Base-by-base conservation (phyloP, 2,797 vertebrate species). In the Hippoglossus hippoglossus region DNA sequence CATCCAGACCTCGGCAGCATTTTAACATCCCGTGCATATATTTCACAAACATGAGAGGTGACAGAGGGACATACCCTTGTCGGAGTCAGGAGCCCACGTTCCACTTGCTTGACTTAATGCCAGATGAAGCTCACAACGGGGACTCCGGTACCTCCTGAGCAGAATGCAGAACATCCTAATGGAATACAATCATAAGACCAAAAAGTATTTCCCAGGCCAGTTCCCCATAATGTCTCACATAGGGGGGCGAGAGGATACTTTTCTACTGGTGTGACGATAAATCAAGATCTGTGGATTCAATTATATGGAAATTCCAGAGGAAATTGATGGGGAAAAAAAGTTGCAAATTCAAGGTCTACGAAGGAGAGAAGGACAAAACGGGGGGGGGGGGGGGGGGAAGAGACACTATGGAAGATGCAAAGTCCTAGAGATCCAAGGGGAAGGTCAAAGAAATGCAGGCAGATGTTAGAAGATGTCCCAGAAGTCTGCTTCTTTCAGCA, bases 381-480 rank as follows among this genome's bases (percentile, higher is more conserved):
- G 22, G 22, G 22, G 22, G 2, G n/a, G 22, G 22, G 2, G 2
- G 22, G 24, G 24, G 24, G 24, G 24, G 24, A 2, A 15, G n/a
- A 73, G 21, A 73, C 19, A 41, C 54, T 19, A 31, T 61, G 24
- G 16, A 71, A 56, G 69, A 53, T 39, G 68, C 7, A 74, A 77
- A 73, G 80, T 86, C 71, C 75, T 67, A 51, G 21, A 86, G 76
- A 65, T 74, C 19, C 46, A 53, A 72, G 39, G 72, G 80, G 78
- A 87, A 85, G 85, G 89, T 88, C 82, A 80, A 71, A 73, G 76
- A 77, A 74, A 73, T 54, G 65, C 76, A 83, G 77, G 80, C 83
- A 89, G 90, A 86, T 89, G 87, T 87, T 88, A 63, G 67, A 67
- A 52, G 58, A 78, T 53, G 60, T 85, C 86, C 87, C 87, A 67